Conservation (phyloP, 2,888 invertebrate genomes). For the Perdita meconis region DNA sequence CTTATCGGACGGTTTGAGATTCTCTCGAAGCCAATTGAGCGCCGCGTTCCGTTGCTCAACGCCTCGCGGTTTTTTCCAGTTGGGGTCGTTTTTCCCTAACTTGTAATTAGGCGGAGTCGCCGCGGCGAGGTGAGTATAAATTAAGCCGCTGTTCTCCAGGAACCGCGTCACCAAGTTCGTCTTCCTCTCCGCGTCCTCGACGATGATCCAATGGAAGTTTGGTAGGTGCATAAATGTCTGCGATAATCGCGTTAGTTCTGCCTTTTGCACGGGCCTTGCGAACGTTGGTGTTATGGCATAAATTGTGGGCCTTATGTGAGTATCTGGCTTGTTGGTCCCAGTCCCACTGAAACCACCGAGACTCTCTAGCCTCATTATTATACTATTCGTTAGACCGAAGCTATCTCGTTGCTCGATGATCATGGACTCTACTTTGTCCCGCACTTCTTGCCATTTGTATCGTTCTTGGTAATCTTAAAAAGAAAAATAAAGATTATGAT, state of each 20-base stretch:
- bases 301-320: slow-evolving; percentile 87
- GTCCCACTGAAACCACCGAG: slow-evolving; percentile 20
- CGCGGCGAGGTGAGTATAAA: slow-evolving; percentile 89
- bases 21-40: slow-evolving; percentile 91
- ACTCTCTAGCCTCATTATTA: slow-evolving; percentile 60
- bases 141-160: slow-evolving; percentile 88
- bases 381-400: slow-evolving; percentile 37
- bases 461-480: slow-evolving; percentile 62
- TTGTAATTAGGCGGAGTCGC: slow-evolving; percentile 90
- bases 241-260: slow-evolving; percentile 95
- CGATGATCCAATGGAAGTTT: slow-evolving; percentile 96
- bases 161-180: slow-evolving; percentile 90
- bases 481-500: background rate
- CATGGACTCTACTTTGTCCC: slow-evolving; percentile 39
- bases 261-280: slow-evolving; percentile 94
- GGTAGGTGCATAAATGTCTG: slow-evolving; percentile 94
- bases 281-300: slow-evolving; percentile 98
- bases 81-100: slow-evolving; percentile 88
- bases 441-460: slow-evolving; percentile 56
- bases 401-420: slow-evolving; percentile 45
- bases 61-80: slow-evolving; percentile 93
- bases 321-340: background rate
- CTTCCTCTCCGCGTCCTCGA: slow-evolving; percentile 92
- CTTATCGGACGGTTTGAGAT: slow-evolving; percentile 86
- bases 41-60: slow-evolving; percentile 96